Evolutionary conservation across 2,888 invertebrate species (phyloP).

Genomic region (Exephanes ischioxanthus): DNA sequence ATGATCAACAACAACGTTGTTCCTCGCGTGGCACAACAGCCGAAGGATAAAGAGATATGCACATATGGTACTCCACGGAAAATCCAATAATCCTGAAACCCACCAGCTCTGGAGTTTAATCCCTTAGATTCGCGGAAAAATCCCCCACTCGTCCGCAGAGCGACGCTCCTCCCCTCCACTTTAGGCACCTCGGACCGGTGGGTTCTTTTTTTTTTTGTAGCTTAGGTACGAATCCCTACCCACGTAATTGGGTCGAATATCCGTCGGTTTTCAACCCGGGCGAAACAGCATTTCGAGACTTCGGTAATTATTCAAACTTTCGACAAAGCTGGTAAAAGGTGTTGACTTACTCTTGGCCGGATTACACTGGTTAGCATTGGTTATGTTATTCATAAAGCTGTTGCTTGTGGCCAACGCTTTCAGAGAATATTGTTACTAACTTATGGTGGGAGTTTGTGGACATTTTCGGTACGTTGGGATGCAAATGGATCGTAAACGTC

Average conservation of each 20-base stretch:
- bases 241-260: no score
- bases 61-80: not conserved
- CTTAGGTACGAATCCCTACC: no score
- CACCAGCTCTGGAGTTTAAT: constrained; percentile 15
- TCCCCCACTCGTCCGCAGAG: not conserved
- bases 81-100: constrained; percentile 19
- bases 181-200: not conserved
- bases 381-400: not conserved
- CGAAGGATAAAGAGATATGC: constrained; percentile 8
- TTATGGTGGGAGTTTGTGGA: not conserved
- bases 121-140: not conserved
- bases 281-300: not conserved
- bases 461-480: not conserved
- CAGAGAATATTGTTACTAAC: not conserved
- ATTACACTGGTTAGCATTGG: not conserved
- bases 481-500: not conserved
- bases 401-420: not conserved
- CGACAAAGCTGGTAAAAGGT: not conserved
- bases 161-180: not conserved
- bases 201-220: no score
- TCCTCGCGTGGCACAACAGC: not conserved
- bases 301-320: not conserved
- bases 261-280: not conserved
- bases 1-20: not conserved
- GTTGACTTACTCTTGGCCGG: not conserved